These are phyloP conservation scores for Cacoxenus indagator DNA, from an alignment of 2,888 invertebrate species.

Conservation along the genomic window DNA sequence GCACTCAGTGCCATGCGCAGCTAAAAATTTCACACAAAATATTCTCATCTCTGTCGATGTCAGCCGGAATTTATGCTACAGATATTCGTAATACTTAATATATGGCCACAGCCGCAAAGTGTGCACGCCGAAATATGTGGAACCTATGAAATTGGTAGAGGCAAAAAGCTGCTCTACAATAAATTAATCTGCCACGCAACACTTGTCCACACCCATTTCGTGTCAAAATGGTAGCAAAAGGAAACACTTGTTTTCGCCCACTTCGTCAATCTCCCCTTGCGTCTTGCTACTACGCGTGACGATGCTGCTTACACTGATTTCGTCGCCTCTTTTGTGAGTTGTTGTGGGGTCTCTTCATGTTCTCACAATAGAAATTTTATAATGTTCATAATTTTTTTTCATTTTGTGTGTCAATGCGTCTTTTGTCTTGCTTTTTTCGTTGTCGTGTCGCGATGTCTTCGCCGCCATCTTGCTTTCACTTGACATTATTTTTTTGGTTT, in stretches of 20 bases:
- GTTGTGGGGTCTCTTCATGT: not conserved
- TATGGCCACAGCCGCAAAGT: not conserved
- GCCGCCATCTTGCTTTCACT: not conserved
- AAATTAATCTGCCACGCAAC: slow-evolving; percentile 49
- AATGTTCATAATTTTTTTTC: not conserved
- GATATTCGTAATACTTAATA: slow-evolving; percentile 42
- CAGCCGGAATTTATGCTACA: slow-evolving; percentile 38
- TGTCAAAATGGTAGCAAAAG: slow-evolving; percentile 2
- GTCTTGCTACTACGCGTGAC: not conserved
- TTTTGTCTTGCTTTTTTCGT: slow-evolving; percentile 44
- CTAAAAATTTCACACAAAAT: not conserved
- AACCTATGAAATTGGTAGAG: not conserved
- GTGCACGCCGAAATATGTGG: slow-evolving; percentile 27
- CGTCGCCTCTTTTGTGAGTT: not conserved
- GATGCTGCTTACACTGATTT: not conserved
- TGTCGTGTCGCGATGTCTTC: slow-evolving; percentile 5
- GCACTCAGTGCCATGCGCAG: slow-evolving; percentile 28
- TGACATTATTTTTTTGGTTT: slow-evolving; percentile 28
- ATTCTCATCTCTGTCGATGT: slow-evolving; percentile 1
- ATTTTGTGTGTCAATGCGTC: slow-evolving; percentile 30
- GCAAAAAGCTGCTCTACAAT: slow-evolving; percentile 44
- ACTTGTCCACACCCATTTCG: slow-evolving; percentile 35
- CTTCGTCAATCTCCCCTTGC: not conserved
- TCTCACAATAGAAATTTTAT: not conserved
- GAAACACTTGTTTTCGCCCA: not conserved